Percentiles rank a stretch among this genome's conserved stretches.
phyloP scores from a whole-genome alignment of 2,888 invertebrate species.

The Aquatica leii region DNA sequence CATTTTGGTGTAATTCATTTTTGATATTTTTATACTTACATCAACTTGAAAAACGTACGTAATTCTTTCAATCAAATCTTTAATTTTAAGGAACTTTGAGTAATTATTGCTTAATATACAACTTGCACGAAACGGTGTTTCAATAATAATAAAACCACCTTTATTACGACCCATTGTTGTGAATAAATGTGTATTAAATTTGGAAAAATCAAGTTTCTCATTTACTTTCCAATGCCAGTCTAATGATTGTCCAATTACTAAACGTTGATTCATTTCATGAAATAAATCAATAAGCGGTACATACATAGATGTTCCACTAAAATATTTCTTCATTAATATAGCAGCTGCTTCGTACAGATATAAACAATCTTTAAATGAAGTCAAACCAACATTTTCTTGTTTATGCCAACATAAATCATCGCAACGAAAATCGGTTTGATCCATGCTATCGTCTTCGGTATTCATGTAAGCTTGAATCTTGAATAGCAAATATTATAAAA shows the following conservation, averaged over 20 bases:
- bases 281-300: background rate
- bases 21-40: too few species aligned
- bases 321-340: background rate
- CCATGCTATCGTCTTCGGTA: background rate
- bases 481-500: background rate
- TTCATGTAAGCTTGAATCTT: background rate
- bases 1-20: too few species aligned
- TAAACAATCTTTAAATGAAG: background rate
- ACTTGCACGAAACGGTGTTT: background rate
- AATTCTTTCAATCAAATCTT: background rate
- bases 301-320: background rate
- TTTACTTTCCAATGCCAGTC: background rate
- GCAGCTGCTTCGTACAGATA: background rate
- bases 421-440: background rate
- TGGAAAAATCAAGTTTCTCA: background rate
- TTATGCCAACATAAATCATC: conserved; percentile 4
- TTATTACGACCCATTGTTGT: background rate
- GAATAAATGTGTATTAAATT: background rate
- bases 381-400: background rate
- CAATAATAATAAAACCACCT: background rate
- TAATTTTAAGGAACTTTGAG: background rate
- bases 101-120: background rate
- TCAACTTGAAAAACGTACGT: background rate
- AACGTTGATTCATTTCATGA: background rate
- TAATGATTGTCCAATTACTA: background rate